Conservation (phyloP, 1,140 invertebrate genomes). For the Tetraneura akinire region DNA sequence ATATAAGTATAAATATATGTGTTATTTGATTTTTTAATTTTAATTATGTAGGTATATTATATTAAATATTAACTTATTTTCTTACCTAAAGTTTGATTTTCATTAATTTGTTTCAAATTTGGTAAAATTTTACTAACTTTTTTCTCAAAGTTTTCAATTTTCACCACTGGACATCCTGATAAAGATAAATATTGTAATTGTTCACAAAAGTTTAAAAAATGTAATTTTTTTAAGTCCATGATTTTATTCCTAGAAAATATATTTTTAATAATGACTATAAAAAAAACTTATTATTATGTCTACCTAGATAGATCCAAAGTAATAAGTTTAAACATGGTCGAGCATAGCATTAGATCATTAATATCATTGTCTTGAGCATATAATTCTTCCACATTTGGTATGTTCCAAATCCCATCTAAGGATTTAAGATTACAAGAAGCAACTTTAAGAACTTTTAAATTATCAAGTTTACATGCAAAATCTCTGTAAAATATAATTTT, state of each 20-base stretch:
- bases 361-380: constrained; percentile 67
- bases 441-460: constrained; percentile 66
- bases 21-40: too few relatives aligned
- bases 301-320: constrained; percentile 31
- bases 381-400: constrained; percentile 62
- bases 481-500: constrained; percentile 59
- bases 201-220: constrained; percentile 46
- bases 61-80: neutral
- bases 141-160: constrained; percentile 41
- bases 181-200: constrained; percentile 22
- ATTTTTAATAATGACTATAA: neutral
- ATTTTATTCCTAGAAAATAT: constrained; percentile 38
- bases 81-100: constrained; percentile 25
- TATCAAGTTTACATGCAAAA: constrained; percentile 67
- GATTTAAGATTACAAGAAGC: constrained; percentile 66
- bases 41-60: neutral
- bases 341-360: constrained; percentile 63
- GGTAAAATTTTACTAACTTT: constrained; percentile 25
- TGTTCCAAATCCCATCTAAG: constrained; percentile 68
- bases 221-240: constrained; percentile 25
- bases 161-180: constrained; percentile 28
- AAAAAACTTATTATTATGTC: neutral
- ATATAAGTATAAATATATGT: neutral
- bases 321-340: constrained; percentile 58
- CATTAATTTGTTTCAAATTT: constrained; percentile 19